Conservation (phyloP, 2,888 invertebrate species). For the Sesia apiformis region DNA sequence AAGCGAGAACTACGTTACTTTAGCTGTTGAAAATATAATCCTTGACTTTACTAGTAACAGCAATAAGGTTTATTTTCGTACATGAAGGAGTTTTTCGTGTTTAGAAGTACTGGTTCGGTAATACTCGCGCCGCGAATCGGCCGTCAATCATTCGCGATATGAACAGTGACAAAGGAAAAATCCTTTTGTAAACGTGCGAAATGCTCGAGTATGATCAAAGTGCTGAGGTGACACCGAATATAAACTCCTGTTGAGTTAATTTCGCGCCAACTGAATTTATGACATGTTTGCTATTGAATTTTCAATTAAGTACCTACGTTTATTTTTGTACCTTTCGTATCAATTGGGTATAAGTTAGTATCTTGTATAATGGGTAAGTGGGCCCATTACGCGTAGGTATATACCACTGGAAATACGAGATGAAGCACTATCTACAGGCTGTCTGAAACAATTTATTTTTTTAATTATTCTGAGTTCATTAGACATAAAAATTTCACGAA, state of each 20-base stretch:
- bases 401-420: too few relatives aligned
- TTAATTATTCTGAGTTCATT: too few relatives aligned
- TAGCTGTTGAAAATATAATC: conserved; percentile 6
- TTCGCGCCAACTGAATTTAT: conserved; percentile 41
- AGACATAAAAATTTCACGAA: too few relatives aligned
- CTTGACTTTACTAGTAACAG: not conserved
- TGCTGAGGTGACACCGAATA: conserved; percentile 43
- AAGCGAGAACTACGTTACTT: conserved; percentile 13
- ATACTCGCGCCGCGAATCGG: conserved; percentile 48
- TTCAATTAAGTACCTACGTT: not conserved
- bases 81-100: not conserved
- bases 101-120: conserved; percentile 2
- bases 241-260: conserved; percentile 61
- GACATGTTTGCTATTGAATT: conserved; percentile 8
- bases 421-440: too few relatives aligned
- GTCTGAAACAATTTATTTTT: too few relatives aligned
- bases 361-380: too few relatives aligned
- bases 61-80: conserved; percentile 13
- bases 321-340: not conserved
- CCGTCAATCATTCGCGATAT: conserved; percentile 67
- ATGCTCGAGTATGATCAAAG: conserved; percentile 63
- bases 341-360: too few relatives aligned
- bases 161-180: conserved; percentile 67
- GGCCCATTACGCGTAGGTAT: too few relatives aligned
- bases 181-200: conserved; percentile 51